A percentile compares a stretch with the other conserved stretches of the same genome.
These are phyloP conservation scores for Chamaea fasciata DNA, from an alignment of 2,113 vertebrate species.

Conservation along the genomic window DNA sequence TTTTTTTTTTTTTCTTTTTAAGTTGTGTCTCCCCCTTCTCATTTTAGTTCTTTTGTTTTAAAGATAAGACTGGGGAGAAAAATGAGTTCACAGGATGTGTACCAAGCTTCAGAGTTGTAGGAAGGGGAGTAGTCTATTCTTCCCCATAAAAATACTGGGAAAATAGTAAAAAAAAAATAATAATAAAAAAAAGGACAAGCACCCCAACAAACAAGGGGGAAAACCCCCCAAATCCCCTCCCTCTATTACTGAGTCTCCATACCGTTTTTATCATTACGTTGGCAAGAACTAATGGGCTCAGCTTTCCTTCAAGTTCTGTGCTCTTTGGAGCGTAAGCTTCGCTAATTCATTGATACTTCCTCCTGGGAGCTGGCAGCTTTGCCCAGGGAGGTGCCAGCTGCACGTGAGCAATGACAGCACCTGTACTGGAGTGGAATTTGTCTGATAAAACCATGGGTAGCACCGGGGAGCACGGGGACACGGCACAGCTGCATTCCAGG, in stretches of 20 bases:
- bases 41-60: not conserved
- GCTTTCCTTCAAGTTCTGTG: not conserved
- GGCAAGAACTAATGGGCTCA: not conserved
- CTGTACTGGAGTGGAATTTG: not conserved
- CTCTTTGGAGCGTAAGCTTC: not conserved
- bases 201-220: not conserved
- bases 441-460: not conserved
- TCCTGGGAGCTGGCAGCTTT: not conserved
- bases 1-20: not conserved
- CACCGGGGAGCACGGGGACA: not conserved
- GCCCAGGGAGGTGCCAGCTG: not conserved
- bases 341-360: not conserved
- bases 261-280: not conserved
- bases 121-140: not conserved
- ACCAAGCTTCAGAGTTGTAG: not conserved
- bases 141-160: not conserved
- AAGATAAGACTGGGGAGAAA: not conserved
- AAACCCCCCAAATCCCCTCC: too few species aligned
- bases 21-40: not conserved
- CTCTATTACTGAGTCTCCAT: not conserved
- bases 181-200: not conserved
- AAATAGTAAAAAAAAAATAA: not conserved
- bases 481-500: not conserved
- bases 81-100: not conserved
- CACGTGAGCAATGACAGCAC: not conserved